A percentile compares a stretch with the other conserved stretches of the same genome.
Evolutionary conservation across 2,113 vertebrate species (phyloP).

Genomic region (Charina bottae): DNA sequence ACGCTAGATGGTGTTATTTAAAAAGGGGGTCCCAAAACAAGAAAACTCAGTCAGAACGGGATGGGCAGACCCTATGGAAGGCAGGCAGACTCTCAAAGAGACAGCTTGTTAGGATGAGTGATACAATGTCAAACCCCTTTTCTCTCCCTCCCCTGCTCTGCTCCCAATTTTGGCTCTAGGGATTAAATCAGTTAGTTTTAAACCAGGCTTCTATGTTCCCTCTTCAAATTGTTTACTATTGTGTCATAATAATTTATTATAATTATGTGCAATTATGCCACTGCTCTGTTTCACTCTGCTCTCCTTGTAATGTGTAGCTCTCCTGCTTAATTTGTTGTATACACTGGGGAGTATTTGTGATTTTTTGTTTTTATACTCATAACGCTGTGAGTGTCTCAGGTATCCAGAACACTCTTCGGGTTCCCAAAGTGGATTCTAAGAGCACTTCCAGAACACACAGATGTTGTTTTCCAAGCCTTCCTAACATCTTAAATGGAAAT

Average conservation of each 20-base stretch:
- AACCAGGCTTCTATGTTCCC: not conserved
- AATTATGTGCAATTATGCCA: not conserved
- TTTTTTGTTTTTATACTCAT: not conserved
- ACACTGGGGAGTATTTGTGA: not conserved
- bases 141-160: not conserved
- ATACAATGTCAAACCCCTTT: not conserved
- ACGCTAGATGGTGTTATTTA: not conserved
- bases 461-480: not conserved
- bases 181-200: not conserved
- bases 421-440: not conserved
- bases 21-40: not conserved
- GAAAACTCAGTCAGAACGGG: not conserved
- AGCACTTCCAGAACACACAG: not conserved
- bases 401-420: not conserved
- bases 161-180: not conserved
- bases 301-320: not conserved
- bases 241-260: not conserved
- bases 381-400: not conserved
- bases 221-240: not conserved
- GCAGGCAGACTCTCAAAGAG: not conserved
- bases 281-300: not conserved
- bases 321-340: not conserved
- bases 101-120: not conserved
- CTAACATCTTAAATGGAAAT: not conserved
- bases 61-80: not conserved